These are phyloP conservation scores for Thelaira solivaga DNA, from an alignment of 2,888 invertebrate species.

Conservation along the genomic window DNA sequence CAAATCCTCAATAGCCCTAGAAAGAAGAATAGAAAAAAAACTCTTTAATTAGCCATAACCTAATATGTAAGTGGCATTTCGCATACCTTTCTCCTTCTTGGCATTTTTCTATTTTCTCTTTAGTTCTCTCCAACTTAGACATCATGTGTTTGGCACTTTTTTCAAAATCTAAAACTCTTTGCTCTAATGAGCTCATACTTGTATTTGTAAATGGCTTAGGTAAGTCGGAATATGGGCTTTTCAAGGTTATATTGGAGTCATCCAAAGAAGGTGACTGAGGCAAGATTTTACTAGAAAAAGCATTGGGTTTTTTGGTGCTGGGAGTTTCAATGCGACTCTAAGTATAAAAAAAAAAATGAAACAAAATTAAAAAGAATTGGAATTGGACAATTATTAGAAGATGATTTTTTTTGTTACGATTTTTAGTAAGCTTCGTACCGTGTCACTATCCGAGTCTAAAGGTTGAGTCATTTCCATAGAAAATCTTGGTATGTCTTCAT, in stretches of 20 bases:
- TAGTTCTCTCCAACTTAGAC: constrained; percentile 73
- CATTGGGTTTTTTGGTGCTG: constrained; percentile 72
- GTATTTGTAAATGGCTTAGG: constrained; percentile 62
- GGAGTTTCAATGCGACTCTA: constrained; percentile 77
- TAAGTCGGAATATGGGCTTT: constrained; percentile 67
- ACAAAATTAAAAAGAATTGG: background rate
- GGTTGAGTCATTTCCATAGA: constrained; percentile 77
- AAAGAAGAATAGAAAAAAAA: background rate
- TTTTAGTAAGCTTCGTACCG: constrained; percentile 70
- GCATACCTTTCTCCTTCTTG: constrained; percentile 73
- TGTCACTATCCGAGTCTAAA: constrained; percentile 77
- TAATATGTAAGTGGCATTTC: background rate
- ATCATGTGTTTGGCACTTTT: constrained; percentile 76
- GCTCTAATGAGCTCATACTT: constrained; percentile 70
- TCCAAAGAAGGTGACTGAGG: constrained; percentile 71
- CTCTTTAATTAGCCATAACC: background rate
- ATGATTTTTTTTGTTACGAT: background rate
- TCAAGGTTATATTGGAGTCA: constrained; percentile 70
- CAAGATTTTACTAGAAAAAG: constrained; percentile 70
- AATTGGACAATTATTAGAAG: no score
- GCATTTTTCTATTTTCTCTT: constrained; percentile 73
- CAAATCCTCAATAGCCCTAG: constrained; percentile 74
- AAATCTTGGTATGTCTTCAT: constrained; percentile 78
- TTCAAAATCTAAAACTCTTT: constrained; percentile 75
- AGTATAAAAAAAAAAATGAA: background rate